These are phyloP conservation scores for Entomobrya multifasciata DNA, from an alignment of 2,888 invertebrate genomes.

Conservation along the genomic window DNA sequence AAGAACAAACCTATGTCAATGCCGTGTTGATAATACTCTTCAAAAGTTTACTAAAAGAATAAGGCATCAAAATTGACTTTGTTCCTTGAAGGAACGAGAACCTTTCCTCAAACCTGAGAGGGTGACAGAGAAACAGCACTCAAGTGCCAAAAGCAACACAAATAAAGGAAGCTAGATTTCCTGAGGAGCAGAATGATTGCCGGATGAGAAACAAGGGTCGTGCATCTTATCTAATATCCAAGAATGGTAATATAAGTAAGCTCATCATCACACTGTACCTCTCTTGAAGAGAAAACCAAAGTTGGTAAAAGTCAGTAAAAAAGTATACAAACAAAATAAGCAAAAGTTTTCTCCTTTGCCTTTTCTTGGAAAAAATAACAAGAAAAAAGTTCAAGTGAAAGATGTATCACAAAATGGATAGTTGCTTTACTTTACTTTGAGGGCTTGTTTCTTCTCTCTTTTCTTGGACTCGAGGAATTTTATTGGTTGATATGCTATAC, in stretches of 20 bases:
- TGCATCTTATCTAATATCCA: background rate
- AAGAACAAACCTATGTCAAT: too few relatives aligned
- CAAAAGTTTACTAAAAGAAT: background rate
- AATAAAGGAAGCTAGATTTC: constrained; percentile 52
- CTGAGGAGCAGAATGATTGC: constrained; percentile 8
- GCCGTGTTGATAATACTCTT: too few relatives aligned
- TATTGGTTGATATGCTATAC: too few relatives aligned
- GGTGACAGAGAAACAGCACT: constrained; percentile 39
- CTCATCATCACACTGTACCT: background rate
- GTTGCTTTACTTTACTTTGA: too few relatives aligned
- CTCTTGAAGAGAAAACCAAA: background rate
- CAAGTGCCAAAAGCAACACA: constrained; percentile 40
- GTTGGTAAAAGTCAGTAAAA: background rate
- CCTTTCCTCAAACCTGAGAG: background rate
- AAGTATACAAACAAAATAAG: background rate
- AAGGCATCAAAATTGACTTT: background rate
- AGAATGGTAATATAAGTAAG: background rate
- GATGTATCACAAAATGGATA: background rate
- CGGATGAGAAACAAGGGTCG: constrained; percentile 41
- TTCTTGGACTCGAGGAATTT: too few relatives aligned
- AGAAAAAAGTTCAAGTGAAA: constrained; percentile 32
- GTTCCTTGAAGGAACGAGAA: background rate
- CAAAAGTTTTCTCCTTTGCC: background rate
- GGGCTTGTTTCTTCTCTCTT: too few relatives aligned
- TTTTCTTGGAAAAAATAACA: constrained; percentile 2